phyloP scores from a whole-genome alignment of 2,113 vertebrate species.

The Anarrhichthys ocellatus region DNA sequence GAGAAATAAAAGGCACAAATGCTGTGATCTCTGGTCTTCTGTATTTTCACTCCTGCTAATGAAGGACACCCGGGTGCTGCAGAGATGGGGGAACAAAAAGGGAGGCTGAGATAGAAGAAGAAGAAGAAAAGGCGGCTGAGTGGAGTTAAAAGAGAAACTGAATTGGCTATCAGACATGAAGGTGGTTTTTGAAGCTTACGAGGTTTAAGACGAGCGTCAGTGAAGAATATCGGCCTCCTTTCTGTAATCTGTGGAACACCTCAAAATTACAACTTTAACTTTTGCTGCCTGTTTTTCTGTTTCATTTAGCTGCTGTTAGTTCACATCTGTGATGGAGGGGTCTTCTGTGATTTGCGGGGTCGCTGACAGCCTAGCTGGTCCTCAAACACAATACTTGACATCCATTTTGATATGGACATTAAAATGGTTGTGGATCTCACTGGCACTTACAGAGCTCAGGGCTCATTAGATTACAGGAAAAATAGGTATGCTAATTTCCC shows the following conservation, averaged over 20 bases:
- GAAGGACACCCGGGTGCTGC: slow-evolving; percentile 4
- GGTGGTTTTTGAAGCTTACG: slow-evolving; percentile 44
- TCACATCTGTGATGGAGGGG: not conserved
- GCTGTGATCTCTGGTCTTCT: not conserved
- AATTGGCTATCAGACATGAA: slow-evolving; percentile 63
- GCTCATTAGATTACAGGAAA: slow-evolving; percentile 45
- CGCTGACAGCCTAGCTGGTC: not conserved
- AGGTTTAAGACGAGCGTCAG: slow-evolving; percentile 30
- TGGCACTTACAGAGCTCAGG: slow-evolving; percentile 31
- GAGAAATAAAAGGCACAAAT: slow-evolving; percentile 5
- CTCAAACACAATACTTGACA: slow-evolving; percentile 5
- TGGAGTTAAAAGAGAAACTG: slow-evolving; percentile 53
- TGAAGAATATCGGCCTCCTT: slow-evolving; percentile 24
- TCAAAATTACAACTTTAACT: slow-evolving; percentile 12
- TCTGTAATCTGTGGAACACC: slow-evolving; percentile 31
- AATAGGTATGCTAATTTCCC: slow-evolving; percentile 47
- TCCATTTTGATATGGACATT: slow-evolving; percentile 42
- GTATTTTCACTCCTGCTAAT: slow-evolving; percentile 3
- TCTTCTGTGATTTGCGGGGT: slow-evolving; percentile 8
- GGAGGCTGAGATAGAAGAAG: not conserved
- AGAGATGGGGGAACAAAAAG: slow-evolving; percentile 40
- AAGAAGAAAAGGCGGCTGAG: slow-evolving; percentile 43
- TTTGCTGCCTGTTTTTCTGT: slow-evolving; percentile 6
- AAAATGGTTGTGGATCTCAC: slow-evolving; percentile 29
- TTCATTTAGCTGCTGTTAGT: not conserved